Percentiles rank a stretch among this genome's conserved stretches.
Conservation (phyloP, 2,113 vertebrate genomes). For the Hippocampus abdominalis region DNA sequence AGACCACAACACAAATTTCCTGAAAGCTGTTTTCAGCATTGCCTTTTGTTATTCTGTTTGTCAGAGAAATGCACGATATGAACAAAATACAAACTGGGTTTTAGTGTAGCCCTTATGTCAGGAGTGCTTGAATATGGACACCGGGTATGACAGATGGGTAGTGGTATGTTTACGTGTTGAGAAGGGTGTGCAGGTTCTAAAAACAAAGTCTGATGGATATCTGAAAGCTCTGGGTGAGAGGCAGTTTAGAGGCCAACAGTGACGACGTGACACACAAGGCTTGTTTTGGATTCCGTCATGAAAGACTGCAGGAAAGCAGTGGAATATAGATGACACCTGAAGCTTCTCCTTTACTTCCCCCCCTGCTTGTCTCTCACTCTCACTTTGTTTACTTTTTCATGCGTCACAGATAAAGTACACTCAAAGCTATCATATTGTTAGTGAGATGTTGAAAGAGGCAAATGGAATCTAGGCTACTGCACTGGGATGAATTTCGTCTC, state of each 20-base stretch:
- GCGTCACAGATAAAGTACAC: conserved; percentile 58
- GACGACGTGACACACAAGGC: conserved; percentile 35
- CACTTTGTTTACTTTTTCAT: conserved; percentile 54
- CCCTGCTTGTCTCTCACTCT: not conserved
- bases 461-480: conserved; percentile 35
- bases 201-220: conserved; percentile 48
- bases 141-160: conserved; percentile 7
- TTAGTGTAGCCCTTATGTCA: conserved; percentile 1
- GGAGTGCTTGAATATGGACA: not conserved
- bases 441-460: conserved; percentile 43
- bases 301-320: conserved; percentile 45
- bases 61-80: not conserved
- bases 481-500: conserved; percentile 26
- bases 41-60: not conserved
- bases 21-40: not conserved
- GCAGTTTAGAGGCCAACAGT: conserved; percentile 36
- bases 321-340: conserved; percentile 57
- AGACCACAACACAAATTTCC: not conserved
- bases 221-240: conserved; percentile 18
- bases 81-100: not conserved
- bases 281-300: conserved; percentile 64
- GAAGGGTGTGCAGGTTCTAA: conserved; percentile 26
- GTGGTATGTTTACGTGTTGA: conserved; percentile 12
- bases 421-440: conserved; percentile 44
- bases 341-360: conserved; percentile 13